Percentiles rank a stretch among this genome's conserved stretches.
Evolutionary conservation across 2,888 invertebrate genomes (phyloP).

Genomic region (Sthenelais limicola): DNA sequence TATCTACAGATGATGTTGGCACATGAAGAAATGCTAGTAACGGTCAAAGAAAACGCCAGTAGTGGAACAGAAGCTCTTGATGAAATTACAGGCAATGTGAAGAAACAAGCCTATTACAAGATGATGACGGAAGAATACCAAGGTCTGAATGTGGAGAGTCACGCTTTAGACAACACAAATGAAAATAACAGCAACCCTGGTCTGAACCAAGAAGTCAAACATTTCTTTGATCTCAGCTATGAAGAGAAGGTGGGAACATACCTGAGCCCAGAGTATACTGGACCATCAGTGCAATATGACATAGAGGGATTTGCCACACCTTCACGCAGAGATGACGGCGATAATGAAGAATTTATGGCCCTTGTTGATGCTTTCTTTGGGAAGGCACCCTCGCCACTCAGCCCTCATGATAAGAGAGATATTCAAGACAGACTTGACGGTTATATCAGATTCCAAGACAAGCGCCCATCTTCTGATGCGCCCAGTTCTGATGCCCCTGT

Average conservation of each 20-base stretch:
- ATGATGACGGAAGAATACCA: slow-evolving; percentile 13
- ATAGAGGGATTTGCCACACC: not conserved
- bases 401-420: not conserved
- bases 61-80: not conserved
- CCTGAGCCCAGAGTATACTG: not conserved
- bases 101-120: not conserved
- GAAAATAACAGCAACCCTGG: not conserved
- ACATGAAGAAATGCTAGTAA: no score
- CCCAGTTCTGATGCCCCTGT: not conserved
- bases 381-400: slow-evolving; percentile 7
- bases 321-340: not conserved
- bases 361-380: slow-evolving; percentile 11
- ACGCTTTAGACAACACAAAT: not conserved
- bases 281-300: not conserved
- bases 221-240: not conserved
- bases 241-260: not conserved
- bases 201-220: not conserved
- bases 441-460: not conserved
- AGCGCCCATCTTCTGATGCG: not conserved
- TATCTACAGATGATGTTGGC: no score
- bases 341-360: slow-evolving; percentile 4
- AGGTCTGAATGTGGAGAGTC: not conserved
- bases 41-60: not conserved
- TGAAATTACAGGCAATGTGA: no score
- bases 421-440: not conserved